A percentile compares a stretch with the other conserved stretches of the same genome.
These are phyloP conservation scores for Tinea semifulvella DNA, from an alignment of 2,888 invertebrate species.

Conservation along the genomic window DNA sequence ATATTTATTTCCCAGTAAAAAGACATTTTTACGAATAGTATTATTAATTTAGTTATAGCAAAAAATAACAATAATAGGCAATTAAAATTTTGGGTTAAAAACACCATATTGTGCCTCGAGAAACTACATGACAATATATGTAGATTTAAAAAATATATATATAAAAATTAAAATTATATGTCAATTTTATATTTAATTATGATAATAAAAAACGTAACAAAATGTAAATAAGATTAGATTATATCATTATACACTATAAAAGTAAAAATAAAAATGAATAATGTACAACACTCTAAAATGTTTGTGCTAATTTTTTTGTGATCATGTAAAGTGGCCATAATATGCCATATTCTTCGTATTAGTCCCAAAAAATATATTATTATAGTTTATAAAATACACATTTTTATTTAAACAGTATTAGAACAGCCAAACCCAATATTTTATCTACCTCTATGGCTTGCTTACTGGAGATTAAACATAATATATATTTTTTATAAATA, in stretches of 20 bases:
- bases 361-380: constrained; percentile 11
- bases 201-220: constrained; percentile 28
- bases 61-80: constrained; percentile 36
- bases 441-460: too few species aligned
- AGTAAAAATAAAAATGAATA: background rate
- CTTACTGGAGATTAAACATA: background rate
- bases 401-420: constrained; percentile 2
- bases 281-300: background rate
- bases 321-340: constrained; percentile 64
- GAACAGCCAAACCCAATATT: too few species aligned
- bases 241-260: constrained; percentile 25
- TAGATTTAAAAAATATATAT: constrained; percentile 39
- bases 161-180: constrained; percentile 39
- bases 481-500: background rate
- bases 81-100: constrained; percentile 59
- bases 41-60: constrained; percentile 64
- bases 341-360: constrained; percentile 49
- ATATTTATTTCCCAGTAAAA: constrained; percentile 52
- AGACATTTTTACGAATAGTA: constrained; percentile 68
- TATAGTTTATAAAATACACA: background rate
- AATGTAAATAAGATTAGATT: constrained; percentile 59
- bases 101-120: constrained; percentile 59
- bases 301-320: too few species aligned
- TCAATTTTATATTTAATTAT: constrained; percentile 42
- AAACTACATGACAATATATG: constrained; percentile 51